Base-by-base conservation (phyloP, 2,113 vertebrate genomes). In the Oncorhynchus tshawytscha region DNA sequence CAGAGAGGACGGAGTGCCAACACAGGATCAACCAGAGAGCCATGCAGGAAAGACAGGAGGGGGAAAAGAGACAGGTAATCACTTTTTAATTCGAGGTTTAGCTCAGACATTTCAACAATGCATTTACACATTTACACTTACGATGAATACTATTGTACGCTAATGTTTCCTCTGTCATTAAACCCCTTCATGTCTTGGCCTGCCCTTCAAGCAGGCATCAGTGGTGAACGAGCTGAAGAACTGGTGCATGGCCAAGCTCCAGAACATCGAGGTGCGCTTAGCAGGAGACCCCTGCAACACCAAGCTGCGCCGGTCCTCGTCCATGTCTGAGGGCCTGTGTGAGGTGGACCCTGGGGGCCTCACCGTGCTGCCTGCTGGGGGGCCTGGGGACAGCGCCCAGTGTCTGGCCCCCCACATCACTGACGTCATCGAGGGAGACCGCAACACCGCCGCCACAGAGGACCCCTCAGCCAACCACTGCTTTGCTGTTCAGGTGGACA, bases 241-340 rank as follows among this genome's bases (percentile, higher is more conserved):
- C 78, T 99, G 97, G 97, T 99, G 97, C 87, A 81, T 96, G 89
- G 87, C 97, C 75, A 98, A 97, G 92, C 96, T 99, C 85, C 96
- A 98, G 84, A 95, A 92, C 87, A 92, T 97, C 87, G 97, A 99
- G 87, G 81, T 93, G 57, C 95, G 91, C 74, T 89, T 97, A 81
- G 92, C 93, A 18, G 95, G 94, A 73, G 96, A 97, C 31, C 91
- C 92, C 65, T 81, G 87, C 54, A 66, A 87, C 82, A 87, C 86
- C 22, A 90, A 87, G 76, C 87, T 92, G 72, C 94, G 91, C 80
- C 92, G 91, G 68, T 92, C 89, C 31, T 87, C 94, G n/a, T 95
- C 95, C 64, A 89, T 86, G 13, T 90, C 90, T 0, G 95, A 95
- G 70, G 93, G 90, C 7, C 88, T 92, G 67, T 80, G 89, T 0